Base-by-base conservation (phyloP, 1,140 invertebrate genomes). In the Orussus abietinus region DNA sequence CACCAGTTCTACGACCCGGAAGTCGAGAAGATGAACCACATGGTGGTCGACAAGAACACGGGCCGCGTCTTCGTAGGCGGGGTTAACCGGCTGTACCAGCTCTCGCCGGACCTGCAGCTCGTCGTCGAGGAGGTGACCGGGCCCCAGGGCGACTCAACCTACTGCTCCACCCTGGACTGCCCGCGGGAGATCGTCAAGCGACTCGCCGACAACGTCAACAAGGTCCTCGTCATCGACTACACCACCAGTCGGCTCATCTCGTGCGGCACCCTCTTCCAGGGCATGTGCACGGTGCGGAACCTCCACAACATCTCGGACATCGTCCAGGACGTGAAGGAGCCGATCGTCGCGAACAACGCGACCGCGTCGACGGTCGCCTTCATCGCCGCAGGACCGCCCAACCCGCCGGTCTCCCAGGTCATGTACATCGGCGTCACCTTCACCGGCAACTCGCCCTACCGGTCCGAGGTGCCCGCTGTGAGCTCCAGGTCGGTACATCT, bases 361-460 rank as follows among this genome's bases (percentile, higher is more conserved):
- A 90, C 84, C 17, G 88, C 94, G 0, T 96, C 94, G 0, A 97
- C 95, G 4, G 92, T 98, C 19, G 94, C 92, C 19, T 97, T 98
- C 69, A 96, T 98, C 50, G 93, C 93, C 0, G 92, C 92, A 0
- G 93, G 94, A 1, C 93, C 93, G 13, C 84, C 88, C 0, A 83
- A 83, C 63, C 89, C 91, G 20, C 88, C 90, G 2, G 87, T 90
- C 15, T 84, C 88, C 12, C 85, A 92, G 62, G 93, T 96, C 3
- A 86, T 98, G 78, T 98, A 98, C 71, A 92, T 98, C 11, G 95
- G 92, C 30, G 93, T 96, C 5, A 94, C 92, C 1, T 95, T 86
- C 66, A 96, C 92, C 0, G 84, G 84, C 13, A 94, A 93, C 57
- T 95, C 92, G 17, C 88, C 90, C 1, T 96, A 96, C 74, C 79